Conservation (phyloP, 2,797 vertebrate genomes). For the Acanthurus tractus region DNA sequence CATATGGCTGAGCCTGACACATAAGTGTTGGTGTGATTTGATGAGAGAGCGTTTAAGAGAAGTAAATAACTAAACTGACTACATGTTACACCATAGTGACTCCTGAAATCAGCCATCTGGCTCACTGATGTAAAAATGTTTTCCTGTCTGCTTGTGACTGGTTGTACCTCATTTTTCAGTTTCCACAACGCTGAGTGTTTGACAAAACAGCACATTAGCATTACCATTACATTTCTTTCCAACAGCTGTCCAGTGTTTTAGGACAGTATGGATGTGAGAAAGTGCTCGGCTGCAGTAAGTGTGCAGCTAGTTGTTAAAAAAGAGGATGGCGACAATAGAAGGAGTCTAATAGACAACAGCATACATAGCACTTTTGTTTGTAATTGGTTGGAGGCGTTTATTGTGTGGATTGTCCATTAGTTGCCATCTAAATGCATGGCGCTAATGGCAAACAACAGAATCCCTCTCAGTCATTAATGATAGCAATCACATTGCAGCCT, state of each 20-base stretch:
- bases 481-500: neutral
- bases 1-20: neutral
- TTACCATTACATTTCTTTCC: constrained; percentile 3
- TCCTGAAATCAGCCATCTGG: constrained; percentile 3
- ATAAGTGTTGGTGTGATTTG: neutral
- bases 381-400: constrained; percentile 6
- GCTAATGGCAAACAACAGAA: constrained; percentile 12
- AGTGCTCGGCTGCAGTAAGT: neutral
- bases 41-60: neutral
- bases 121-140: neutral
- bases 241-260: neutral
- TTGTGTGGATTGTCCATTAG: constrained; percentile 23
- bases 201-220: constrained; percentile 3
- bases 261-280: neutral
- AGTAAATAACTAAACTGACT: neutral
- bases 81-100: neutral
- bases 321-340: neutral
- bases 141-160: constrained; percentile 1
- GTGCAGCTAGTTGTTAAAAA: constrained; percentile 14
- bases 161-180: constrained; percentile 5
- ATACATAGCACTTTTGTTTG: neutral
- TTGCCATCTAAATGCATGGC: constrained; percentile 18
- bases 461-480: neutral
- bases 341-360: neutral
- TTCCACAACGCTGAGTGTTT: constrained; percentile 6